Base-by-base conservation (phyloP, 2,113 vertebrate genomes). In the Aptenodytes patagonicus region DNA sequence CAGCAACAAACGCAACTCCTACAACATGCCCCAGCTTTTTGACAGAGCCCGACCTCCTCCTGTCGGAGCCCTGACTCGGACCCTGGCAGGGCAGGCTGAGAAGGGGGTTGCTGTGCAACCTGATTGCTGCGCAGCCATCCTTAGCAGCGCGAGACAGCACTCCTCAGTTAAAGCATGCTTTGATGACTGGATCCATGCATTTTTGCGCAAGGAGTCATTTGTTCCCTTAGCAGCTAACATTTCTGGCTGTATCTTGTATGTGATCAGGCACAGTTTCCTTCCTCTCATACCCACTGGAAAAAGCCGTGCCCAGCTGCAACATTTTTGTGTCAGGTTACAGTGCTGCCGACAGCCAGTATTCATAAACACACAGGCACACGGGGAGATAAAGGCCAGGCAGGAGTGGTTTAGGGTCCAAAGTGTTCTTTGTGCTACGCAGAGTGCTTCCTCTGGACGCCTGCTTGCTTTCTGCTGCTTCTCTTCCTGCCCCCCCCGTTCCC, bases 221-320 rank as follows among this genome's bases (percentile, higher is more conserved):
- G 89, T 81, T 95, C 80, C 94, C 93, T 54, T 94, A 93, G 96
- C 89, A 94, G 93, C 96, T 61, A 92, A 57, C 91, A 29, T 90
- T 95, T 93, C 89, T 92, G 91, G 36, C 89, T 54, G 34, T 58
- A 70, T 77, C 83, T 81, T 17, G 25, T 10, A 36, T 62, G 82
- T 24, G 80, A 95, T 70, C 71, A 77, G 66, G 68, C 76, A 69
- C 57, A 69, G 89, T 26, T 80, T 95, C 94, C 93, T 89, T 92
- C 79, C 91, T 86, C 54, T 95, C 60, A 44, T 76, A 83, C 24
- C 68, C 89, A 36, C 79, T 92, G 79, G 70, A 86, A 95, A 95
- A 87, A 88, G 47, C 36, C 3, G 5, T 86, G 91, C 83, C 62
- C n/a, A 40, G 87, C 62, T 73, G 83, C 54, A 61, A 8, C 25